phyloP scores from a whole-genome alignment of 2,888 invertebrate species.

The Apamea crenata region DNA sequence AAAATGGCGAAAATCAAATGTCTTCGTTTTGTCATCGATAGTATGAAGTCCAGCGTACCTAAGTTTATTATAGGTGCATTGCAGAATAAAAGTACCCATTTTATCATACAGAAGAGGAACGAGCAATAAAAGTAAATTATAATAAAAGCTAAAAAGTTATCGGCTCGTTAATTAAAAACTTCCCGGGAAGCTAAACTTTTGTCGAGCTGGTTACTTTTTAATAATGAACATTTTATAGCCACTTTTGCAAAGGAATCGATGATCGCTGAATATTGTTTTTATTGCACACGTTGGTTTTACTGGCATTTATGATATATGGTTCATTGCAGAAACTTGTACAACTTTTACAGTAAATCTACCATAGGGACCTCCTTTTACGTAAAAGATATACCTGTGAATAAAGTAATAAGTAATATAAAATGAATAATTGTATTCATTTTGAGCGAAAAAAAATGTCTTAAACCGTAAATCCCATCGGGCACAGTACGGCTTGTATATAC shows the following conservation, averaged over 20 bases:
- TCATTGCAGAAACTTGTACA: too few relatives aligned
- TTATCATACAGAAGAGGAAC: background rate
- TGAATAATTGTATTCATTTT: background rate
- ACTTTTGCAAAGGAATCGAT: background rate
- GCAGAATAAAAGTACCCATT: background rate
- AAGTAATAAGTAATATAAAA: too few relatives aligned
- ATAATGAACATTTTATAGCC: background rate
- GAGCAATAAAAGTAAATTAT: background rate
- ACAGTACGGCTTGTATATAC: background rate
- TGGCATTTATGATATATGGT: background rate
- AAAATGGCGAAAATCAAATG: too few relatives aligned
- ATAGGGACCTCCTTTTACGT: too few relatives aligned
- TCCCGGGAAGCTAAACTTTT: background rate
- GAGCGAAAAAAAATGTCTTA: background rate
- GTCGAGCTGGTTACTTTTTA: background rate
- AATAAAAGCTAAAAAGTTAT: background rate
- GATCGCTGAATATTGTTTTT: background rate
- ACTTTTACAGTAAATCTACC: too few relatives aligned
- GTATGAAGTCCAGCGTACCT: too few relatives aligned
- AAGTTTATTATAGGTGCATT: background rate
- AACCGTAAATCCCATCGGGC: background rate
- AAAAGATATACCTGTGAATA: background rate
- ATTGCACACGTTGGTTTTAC: background rate
- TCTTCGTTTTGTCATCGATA: too few relatives aligned
- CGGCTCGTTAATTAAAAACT: background rate